phyloP scores from a whole-genome alignment of 1,140 invertebrate genomes.

The Batillaria attramentaria region DNA sequence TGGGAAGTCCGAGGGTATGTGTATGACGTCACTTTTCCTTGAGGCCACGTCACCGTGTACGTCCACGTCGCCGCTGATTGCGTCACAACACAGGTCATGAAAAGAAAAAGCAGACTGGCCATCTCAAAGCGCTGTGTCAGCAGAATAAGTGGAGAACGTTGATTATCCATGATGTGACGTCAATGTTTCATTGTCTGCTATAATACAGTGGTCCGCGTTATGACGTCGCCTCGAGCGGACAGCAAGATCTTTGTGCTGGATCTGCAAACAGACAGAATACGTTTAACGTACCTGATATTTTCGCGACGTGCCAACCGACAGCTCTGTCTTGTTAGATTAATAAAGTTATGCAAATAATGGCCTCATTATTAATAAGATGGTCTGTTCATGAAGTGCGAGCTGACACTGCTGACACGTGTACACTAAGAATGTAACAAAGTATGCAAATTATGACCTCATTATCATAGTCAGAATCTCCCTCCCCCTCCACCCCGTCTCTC shows the following conservation, averaged over 20 bases:
- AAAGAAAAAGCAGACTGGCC: neutral
- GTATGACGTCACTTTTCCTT: conserved; percentile 26
- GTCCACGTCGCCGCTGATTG: neutral
- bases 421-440: neutral
- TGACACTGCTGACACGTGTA: neutral
- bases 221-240: neutral
- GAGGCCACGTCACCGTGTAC: conserved; percentile 21
- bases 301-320: no score
- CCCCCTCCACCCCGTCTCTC: neutral
- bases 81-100: neutral
- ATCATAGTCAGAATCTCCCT: neutral
- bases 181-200: neutral
- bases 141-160: neutral
- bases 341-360: neutral
- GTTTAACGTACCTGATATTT: no score
- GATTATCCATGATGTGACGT: no score
- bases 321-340: neutral
- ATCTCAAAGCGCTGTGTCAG: neutral
- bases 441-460: neutral
- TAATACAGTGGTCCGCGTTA: neutral
- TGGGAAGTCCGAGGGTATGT: conserved; percentile 13
- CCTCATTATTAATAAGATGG: neutral
- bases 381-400: neutral
- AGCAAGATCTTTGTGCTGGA: no score
- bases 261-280: no score